Evolutionary conservation across 2,113 vertebrate species (phyloP).

Genomic region (Laticauda laticaudata): DNA sequence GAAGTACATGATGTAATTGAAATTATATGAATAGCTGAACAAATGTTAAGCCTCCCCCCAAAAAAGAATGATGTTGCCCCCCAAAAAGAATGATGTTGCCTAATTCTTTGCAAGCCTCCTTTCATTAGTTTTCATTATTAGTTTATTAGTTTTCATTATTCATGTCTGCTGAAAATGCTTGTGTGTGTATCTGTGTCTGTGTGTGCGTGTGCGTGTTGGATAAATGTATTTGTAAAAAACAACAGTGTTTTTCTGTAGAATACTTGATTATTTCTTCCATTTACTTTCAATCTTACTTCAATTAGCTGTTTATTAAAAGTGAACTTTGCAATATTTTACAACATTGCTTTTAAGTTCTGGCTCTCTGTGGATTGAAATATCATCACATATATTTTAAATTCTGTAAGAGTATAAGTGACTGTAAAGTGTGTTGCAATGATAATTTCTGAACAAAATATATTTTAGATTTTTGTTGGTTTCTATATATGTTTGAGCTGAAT

Average conservation of each 20-base stretch:
- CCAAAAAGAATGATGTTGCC: conserved; percentile 15
- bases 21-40: conserved; percentile 16
- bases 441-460: conserved; percentile 34
- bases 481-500: not conserved
- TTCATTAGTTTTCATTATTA: conserved; percentile 23
- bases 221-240: conserved; percentile 49
- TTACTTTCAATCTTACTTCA: conserved; percentile 48
- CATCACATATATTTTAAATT: conserved; percentile 20
- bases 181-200: conserved; percentile 7
- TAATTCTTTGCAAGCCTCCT: conserved; percentile 48
- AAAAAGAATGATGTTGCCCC: conserved; percentile 16
- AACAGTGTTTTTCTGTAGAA: conserved; percentile 42
- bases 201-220: conserved; percentile 50
- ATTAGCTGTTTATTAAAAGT: conserved; percentile 37
- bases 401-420: not conserved
- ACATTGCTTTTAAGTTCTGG: conserved; percentile 26
- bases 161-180: conserved; percentile 48
- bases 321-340: conserved; percentile 30
- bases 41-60: conserved; percentile 7
- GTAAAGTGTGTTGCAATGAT: not conserved
- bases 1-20: conserved; percentile 47
- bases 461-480: not conserved
- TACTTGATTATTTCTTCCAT: conserved; percentile 49
- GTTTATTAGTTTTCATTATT: conserved; percentile 40
- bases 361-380: conserved; percentile 21